Evolutionary conservation across 1,140 invertebrate species (phyloP), one percentile per base, ranked within the genome.

Genomic region (Colletes gigas): DNA sequence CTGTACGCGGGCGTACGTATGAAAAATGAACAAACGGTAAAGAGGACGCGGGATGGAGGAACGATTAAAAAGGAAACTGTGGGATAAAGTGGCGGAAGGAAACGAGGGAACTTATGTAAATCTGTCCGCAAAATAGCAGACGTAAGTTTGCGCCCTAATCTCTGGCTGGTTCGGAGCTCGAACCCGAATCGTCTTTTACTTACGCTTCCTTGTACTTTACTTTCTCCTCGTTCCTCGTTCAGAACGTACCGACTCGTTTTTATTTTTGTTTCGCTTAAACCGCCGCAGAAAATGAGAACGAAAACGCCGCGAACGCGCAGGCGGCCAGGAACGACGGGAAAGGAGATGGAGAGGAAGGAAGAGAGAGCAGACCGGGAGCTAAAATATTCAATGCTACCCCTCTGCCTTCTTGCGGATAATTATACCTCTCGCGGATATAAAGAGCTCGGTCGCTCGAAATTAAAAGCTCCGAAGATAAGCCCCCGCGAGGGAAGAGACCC

Each of bases 61-160:
- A 44, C 41, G 69, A 79, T 66, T 70, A 71, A 79, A 63, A 60
- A 63, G 62, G 55, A 30, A 21, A 19, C n/a, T 41, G 3, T 21
- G 47, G 30, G 21, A 71, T 69, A 47, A 60, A 54, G 57, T 30
- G 63, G 66, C 7, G 59, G 44, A 59, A 65, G 54, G 57, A 57
- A 71, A 80, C 44, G 77, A 71, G 70, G 72, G 78, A 87, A 90
- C 83, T 90, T 90, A 90, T 91, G 90, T 87, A 91, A 91, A 91
- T 87, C 88, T 90, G 73, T 74, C 87, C 86, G 83, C 88, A 88
- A 89, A 90, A 90, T 89, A 83, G 78, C 90, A 83, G 85, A 86
- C 85, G 89, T 91, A 90, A 90, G 86, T 89, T 88, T 86, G 50
- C 84, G 30, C 81, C 82, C 87, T 91, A 91, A 91, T 90, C 89